phyloP scores from a whole-genome alignment of 2,113 vertebrate species.

The Leptodactylus fuscus region DNA sequence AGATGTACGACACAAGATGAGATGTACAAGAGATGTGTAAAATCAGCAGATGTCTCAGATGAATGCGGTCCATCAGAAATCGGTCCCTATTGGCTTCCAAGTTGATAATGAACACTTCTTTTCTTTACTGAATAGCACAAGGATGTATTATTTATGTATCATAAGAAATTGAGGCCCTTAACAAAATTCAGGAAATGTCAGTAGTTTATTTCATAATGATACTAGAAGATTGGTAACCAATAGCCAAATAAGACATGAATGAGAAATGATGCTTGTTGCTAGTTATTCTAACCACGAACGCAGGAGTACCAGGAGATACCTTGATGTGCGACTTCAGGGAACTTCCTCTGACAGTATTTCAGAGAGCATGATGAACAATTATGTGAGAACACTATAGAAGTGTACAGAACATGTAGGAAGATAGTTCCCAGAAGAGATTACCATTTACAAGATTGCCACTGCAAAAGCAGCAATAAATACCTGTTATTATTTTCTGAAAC shows the following conservation, averaged over 20 bases:
- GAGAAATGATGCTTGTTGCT: neutral
- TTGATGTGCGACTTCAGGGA: neutral
- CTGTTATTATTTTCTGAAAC: neutral
- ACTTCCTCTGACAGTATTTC: too few species aligned
- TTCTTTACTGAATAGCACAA: too few species aligned
- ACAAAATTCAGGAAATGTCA: too few species aligned
- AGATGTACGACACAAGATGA: too few species aligned
- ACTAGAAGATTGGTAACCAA: neutral
- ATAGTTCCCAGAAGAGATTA: constrained; percentile 9
- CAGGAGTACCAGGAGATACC: neutral
- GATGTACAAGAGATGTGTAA: too few species aligned
- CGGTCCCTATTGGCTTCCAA: too few species aligned
- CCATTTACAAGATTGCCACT: neutral
- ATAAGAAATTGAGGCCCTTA: too few species aligned
- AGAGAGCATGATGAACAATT: neutral
- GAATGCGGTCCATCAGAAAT: too few species aligned
- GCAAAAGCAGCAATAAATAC: neutral
- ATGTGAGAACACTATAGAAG: neutral
- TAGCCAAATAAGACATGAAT: neutral
- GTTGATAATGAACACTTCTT: too few species aligned
- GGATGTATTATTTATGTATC: too few species aligned
- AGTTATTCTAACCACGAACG: neutral
- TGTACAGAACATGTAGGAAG: constrained; percentile 28
- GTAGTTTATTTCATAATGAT: neutral
- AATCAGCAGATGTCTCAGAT: too few species aligned